Conservation (phyloP, 2,113 vertebrate species). For the Holacanthus passer region DNA sequence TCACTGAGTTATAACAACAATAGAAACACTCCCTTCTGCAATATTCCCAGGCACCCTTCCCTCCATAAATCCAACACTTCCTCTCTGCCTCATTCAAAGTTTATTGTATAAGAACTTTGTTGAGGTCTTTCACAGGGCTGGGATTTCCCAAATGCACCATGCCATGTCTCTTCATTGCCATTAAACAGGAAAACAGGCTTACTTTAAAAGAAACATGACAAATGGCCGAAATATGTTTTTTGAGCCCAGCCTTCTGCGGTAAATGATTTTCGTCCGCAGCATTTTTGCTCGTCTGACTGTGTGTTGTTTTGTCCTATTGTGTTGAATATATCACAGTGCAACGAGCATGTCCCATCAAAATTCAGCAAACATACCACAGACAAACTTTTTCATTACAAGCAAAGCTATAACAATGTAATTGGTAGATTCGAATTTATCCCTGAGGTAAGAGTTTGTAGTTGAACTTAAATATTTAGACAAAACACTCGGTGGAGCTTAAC, state of each 20-base stretch:
- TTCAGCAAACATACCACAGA: neutral
- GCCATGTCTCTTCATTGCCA: conserved; percentile 16
- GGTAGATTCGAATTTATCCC: neutral
- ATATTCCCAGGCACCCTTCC: conserved; percentile 44
- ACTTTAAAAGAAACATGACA: neutral
- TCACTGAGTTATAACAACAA: conserved; percentile 48
- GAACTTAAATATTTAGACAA: neutral
- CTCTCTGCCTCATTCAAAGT: conserved; percentile 33
- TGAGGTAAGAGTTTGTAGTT: neutral
- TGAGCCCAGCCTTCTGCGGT: neutral
- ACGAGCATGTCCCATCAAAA: neutral
- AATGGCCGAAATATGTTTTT: neutral
- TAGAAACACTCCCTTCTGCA: conserved; percentile 53
- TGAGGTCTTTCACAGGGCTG: conserved; percentile 37
- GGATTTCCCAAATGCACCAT: conserved; percentile 32
- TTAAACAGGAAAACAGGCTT: neutral
- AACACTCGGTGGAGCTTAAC: neutral
- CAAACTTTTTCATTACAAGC: neutral
- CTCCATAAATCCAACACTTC: conserved; percentile 53
- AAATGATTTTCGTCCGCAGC: neutral
- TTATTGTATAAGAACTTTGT: conserved; percentile 42
- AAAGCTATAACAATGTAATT: neutral
- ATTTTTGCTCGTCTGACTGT: neutral
- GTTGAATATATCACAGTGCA: neutral
- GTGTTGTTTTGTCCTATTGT: neutral